Percentiles rank a stretch among this genome's conserved stretches.
Evolutionary conservation across 2,888 invertebrate species (phyloP).

Genomic region (Alloplasta piceator): DNA sequence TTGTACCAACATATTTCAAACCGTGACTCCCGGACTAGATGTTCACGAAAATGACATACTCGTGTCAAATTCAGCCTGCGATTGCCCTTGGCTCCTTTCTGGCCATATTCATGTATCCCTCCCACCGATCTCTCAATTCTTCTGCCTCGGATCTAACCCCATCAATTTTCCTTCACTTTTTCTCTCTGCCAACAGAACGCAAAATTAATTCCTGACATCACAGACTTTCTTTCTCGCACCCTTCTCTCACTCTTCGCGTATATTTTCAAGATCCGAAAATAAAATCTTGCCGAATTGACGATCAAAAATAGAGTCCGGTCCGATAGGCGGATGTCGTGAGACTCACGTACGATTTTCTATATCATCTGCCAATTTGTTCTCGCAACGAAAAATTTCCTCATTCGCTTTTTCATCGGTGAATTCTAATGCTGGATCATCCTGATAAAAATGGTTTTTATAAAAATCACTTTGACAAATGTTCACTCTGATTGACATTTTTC

Average conservation of each 20-base stretch:
- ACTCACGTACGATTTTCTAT: conserved; percentile 6
- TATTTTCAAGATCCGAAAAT: conserved; percentile 75
- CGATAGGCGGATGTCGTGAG: conserved; percentile 55
- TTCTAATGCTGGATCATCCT: no score
- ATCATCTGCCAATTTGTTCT: conserved; percentile 6
- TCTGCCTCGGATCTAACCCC: not conserved
- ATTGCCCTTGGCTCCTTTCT: conserved; percentile 66
- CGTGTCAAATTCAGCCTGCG: conserved; percentile 70
- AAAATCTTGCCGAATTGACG: conserved; percentile 78
- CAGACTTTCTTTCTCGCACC: conserved; percentile 66
- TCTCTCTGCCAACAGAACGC: conserved; percentile 10
- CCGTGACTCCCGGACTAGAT: conserved; percentile 72
- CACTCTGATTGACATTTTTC: no score
- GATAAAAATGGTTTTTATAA: no score
- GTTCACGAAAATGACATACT: conserved; percentile 75
- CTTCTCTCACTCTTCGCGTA: not conserved
- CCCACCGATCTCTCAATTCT: conserved; percentile 36
- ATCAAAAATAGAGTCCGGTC: conserved; percentile 78
- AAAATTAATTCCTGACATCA: conserved; percentile 76
- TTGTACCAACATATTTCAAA: conserved; percentile 71
- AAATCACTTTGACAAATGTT: no score
- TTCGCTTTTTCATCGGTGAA: no score
- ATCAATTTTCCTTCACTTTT: conserved; percentile 18
- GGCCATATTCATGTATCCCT: not conserved
- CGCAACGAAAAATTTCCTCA: not conserved